Percentiles rank a stretch among this genome's conserved stretches.
phyloP scores from a whole-genome alignment of 2,797 vertebrate species.

The Thunnus albacares region DNA sequence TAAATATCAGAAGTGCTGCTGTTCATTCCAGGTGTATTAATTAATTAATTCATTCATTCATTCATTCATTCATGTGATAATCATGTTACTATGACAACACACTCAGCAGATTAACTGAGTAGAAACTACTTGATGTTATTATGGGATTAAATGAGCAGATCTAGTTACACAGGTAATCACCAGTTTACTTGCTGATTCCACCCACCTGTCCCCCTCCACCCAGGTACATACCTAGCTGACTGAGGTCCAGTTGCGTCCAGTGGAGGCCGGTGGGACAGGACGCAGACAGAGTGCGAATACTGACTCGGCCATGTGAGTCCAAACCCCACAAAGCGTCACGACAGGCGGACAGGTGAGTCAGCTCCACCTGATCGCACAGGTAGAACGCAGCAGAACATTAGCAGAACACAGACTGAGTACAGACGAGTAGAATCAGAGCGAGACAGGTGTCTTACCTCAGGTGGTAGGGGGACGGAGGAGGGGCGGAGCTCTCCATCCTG shows the following conservation, averaged over 20 bases:
- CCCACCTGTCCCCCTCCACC: neutral
- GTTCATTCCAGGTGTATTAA: too few relatives aligned
- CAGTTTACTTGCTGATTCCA: too few relatives aligned
- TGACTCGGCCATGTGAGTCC: conserved; percentile 90
- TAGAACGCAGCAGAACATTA: neutral
- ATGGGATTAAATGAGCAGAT: too few relatives aligned
- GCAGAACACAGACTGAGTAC: neutral
- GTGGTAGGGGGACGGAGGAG: conserved; percentile 91
- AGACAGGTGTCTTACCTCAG: conserved; percentile 74
- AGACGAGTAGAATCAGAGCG: neutral
- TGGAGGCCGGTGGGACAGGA: conserved; percentile 93
- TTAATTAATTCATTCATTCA: too few relatives aligned
- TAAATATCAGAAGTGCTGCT: too few relatives aligned
- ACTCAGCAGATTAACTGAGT: too few relatives aligned
- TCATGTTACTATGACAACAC: too few relatives aligned
- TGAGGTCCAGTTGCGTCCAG: conserved; percentile 95
- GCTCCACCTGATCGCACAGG: conserved; percentile 83
- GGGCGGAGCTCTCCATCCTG: conserved; percentile 92
- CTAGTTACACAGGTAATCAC: too few relatives aligned
- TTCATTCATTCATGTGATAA: too few relatives aligned
- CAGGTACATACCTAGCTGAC: conserved; percentile 92
- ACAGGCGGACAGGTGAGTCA: conserved; percentile 92
- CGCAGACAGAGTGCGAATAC: conserved; percentile 92
- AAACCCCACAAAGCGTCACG: conserved; percentile 94
- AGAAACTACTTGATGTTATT: too few relatives aligned